Evolutionary conservation across 2,113 vertebrate genomes (phyloP).

Genomic region (Ceyx cyanopectus): DNA sequence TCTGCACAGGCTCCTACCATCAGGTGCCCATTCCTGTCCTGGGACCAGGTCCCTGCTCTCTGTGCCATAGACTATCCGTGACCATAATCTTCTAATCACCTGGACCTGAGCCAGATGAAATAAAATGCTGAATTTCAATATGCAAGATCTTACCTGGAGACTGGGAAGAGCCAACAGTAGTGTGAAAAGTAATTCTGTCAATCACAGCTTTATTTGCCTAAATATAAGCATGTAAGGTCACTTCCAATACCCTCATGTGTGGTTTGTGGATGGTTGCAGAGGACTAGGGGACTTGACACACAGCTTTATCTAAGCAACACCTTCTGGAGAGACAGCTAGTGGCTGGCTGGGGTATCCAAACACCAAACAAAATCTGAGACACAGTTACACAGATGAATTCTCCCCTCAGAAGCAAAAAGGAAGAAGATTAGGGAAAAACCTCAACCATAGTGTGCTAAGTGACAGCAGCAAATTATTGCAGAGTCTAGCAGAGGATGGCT

Average conservation of each 20-base stretch:
- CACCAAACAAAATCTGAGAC: neutral
- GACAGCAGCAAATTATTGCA: neutral
- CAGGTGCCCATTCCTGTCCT: neutral
- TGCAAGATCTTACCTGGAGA: neutral
- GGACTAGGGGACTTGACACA: neutral
- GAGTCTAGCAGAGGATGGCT: neutral
- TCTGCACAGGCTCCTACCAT: neutral
- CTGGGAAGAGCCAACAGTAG: neutral
- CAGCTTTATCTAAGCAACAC: neutral
- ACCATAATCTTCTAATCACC: neutral
- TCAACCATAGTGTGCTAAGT: neutral
- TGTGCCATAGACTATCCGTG: neutral
- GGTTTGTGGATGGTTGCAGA: neutral
- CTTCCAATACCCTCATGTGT: neutral
- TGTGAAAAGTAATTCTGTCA: neutral
- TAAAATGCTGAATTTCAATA: fast-evolving
- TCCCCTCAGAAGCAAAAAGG: neutral
- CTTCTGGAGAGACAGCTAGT: neutral
- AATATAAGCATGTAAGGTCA: neutral
- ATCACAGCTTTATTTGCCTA: neutral
- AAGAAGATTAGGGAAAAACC: neutral
- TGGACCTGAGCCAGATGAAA: neutral
- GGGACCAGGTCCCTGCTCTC: neutral
- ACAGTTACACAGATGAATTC: neutral
- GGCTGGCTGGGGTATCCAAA: neutral